phyloP scores from a whole-genome alignment of 64 coral and sea anemone genomes.

The Stichodactyla mertensii region DNA sequence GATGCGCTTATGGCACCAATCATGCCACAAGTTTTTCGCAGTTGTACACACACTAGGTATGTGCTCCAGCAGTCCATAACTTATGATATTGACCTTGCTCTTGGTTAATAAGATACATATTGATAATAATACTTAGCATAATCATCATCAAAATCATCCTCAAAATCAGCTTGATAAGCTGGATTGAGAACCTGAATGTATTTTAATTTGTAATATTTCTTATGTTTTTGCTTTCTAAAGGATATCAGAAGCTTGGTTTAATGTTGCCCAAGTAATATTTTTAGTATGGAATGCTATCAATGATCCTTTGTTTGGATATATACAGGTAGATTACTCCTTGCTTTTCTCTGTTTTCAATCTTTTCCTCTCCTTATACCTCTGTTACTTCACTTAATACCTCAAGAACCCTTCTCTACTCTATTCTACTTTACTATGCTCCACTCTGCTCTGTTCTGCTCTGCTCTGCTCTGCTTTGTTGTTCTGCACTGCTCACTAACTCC shows the following conservation, averaged over 20 bases:
- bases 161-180: no score
- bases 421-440: no score
- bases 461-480: neutral
- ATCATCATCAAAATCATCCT: no score
- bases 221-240: slow-evolving; percentile 31
- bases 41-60: no score
- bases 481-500: neutral
- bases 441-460: neutral
- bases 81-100: no score
- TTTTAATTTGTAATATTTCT: neutral
- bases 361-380: neutral
- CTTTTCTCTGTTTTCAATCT: neutral
- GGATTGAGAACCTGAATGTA: no score
- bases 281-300: slow-evolving; percentile 99
- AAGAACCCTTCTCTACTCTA: neutral
- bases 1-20: no score
- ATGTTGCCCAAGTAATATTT: slow-evolving; percentile 83
- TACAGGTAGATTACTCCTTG: slow-evolving; percentile 49
- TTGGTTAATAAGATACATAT: no score
- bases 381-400: neutral
- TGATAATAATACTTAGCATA: neutral
- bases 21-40: no score
- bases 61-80: no score
- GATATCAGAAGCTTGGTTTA: slow-evolving; percentile 92
- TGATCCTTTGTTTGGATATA: slow-evolving; percentile 97